Evolutionary conservation across 2,888 invertebrate species (phyloP).

Genomic region (Tiphia femorata): DNA sequence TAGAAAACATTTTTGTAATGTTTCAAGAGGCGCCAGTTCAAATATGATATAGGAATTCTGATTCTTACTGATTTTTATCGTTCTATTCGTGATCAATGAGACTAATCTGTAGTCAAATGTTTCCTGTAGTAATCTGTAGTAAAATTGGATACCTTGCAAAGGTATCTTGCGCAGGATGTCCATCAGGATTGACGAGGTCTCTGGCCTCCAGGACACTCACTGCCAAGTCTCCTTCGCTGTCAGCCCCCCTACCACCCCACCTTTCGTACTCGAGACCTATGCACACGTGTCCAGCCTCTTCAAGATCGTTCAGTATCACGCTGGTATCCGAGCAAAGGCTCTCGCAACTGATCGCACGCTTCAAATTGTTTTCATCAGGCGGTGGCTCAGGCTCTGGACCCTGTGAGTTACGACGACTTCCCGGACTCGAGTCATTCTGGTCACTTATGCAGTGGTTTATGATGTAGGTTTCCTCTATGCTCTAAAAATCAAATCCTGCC

Average conservation of each 20-base stretch:
- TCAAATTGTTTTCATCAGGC: slow-evolving; percentile 67
- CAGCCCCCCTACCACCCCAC: slow-evolving; percentile 73
- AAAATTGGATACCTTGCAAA: slow-evolving; percentile 78
- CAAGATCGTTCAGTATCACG: slow-evolving; percentile 78
- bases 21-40: too few relatives aligned
- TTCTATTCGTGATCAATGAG: too few relatives aligned
- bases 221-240: slow-evolving; percentile 73
- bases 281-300: slow-evolving; percentile 81
- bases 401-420: slow-evolving; percentile 54
- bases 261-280: slow-evolving; percentile 84
- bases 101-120: too few relatives aligned
- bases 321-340: slow-evolving; percentile 86
- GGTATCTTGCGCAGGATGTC: slow-evolving; percentile 76
- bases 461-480: slow-evolving; percentile 52
- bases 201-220: slow-evolving; percentile 84
- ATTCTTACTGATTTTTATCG: too few relatives aligned
- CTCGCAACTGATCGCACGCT: slow-evolving; percentile 82
- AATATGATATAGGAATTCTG: too few relatives aligned
- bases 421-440: slow-evolving; percentile 41
- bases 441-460: slow-evolving; percentile 41
- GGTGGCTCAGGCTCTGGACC: slow-evolving; percentile 58
- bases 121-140: too few relatives aligned
- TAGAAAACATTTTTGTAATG: too few relatives aligned
- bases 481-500: slow-evolving; percentile 26
- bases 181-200: slow-evolving; percentile 76